These are phyloP conservation scores for Marmota flaviventris DNA, from an alignment of 2,113 vertebrate genomes.

Conservation along the genomic window DNA sequence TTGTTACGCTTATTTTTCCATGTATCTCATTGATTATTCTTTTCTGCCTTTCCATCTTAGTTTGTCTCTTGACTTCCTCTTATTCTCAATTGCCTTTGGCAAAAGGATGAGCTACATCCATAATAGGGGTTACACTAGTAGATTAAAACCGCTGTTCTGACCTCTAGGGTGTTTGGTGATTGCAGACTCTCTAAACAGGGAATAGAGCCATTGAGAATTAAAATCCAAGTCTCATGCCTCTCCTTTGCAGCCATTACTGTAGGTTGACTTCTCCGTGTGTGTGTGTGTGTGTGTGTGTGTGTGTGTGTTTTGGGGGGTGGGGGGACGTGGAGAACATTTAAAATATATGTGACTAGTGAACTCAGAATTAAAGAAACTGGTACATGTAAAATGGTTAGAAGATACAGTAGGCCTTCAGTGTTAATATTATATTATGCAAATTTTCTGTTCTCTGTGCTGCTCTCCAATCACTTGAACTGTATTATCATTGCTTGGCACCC, in stretches of 20 bases:
- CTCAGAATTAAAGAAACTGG: neutral
- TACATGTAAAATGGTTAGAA: neutral
- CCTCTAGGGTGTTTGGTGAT: neutral
- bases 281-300: no score
- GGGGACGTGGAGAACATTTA: neutral
- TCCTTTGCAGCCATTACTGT: neutral
- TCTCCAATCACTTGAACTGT: neutral
- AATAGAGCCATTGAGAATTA: neutral
- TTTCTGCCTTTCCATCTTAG: constrained; percentile 49
- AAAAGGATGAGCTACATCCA: neutral
- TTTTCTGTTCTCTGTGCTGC: neutral
- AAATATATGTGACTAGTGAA: neutral
- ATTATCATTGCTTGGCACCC: constrained; percentile 16
- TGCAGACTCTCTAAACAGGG: neutral
- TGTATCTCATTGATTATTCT: neutral
- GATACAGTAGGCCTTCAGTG: neutral
- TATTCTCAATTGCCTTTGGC: neutral
- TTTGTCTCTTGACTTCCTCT: constrained; percentile 11
- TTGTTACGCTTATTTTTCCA: neutral
- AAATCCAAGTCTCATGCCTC: neutral
- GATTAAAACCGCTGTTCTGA: neutral
- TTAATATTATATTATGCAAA: neutral
- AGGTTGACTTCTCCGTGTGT: neutral
- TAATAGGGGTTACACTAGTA: neutral
- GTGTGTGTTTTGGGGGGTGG: no score